phyloP scores from a whole-genome alignment of 2,113 vertebrate genomes.

The Aegotheles bennettii region DNA sequence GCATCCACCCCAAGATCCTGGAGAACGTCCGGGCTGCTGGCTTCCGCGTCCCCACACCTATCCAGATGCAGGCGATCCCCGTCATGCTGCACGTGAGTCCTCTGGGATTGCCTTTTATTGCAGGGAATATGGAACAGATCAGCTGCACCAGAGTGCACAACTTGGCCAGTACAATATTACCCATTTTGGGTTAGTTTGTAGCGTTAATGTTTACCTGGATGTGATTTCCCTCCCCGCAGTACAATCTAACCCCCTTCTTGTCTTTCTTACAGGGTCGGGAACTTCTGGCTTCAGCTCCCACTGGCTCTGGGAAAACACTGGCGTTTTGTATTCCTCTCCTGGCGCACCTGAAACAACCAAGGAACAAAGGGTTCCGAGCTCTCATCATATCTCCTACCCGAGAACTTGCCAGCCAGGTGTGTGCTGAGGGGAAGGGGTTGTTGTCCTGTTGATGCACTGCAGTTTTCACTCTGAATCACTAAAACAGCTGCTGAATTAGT shows the following conservation, averaged over 20 bases:
- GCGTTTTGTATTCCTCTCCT: constrained; percentile 92
- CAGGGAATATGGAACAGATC: not conserved
- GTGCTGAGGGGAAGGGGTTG: not conserved
- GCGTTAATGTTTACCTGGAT: not conserved
- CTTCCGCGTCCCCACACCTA: constrained; percentile 82
- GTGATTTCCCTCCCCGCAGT: too few species aligned
- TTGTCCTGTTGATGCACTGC: not conserved
- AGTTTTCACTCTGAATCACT: not conserved
- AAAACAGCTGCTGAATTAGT: not conserved
- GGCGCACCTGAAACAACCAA: constrained; percentile 84
- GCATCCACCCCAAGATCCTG: constrained; percentile 79
- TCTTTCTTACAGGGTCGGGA: constrained; percentile 80
- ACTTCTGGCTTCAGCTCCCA: constrained; percentile 93
- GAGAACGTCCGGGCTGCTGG: constrained; percentile 85
- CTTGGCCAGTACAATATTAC: fast-evolving
- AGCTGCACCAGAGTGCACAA: not conserved
- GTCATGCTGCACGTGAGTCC: constrained; percentile 90
- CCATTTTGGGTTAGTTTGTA: not conserved
- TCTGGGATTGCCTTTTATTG: fast-evolving
- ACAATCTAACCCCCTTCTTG: not conserved
- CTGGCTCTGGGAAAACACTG: constrained; percentile 94
- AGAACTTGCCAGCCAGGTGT: constrained; percentile 92
- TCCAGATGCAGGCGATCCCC: constrained; percentile 96
- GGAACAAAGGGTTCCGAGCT: constrained; percentile 91
- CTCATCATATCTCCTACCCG: constrained; percentile 91